phyloP scores from a whole-genome alignment of 2,888 invertebrate species.

The Mimachlamys varia region DNA sequence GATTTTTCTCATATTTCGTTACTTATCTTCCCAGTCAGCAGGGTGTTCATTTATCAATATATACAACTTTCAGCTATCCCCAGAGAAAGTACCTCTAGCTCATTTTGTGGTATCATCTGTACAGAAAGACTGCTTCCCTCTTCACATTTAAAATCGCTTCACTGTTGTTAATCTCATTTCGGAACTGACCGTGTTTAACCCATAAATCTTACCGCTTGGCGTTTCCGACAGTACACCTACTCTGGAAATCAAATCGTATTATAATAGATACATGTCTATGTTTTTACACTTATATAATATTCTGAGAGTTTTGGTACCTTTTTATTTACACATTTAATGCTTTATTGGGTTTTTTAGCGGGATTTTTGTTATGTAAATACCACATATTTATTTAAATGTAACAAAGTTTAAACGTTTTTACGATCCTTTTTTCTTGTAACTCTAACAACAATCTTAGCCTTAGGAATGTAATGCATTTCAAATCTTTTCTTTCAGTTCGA shows the following conservation, averaged over 20 bases:
- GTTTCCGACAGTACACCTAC: not conserved
- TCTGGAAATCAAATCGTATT: not conserved
- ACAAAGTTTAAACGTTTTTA: too few species aligned
- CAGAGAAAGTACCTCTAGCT: not conserved
- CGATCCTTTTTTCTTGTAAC: too few species aligned
- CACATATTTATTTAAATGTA: too few species aligned
- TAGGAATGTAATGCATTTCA: too few species aligned
- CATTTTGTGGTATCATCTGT: not conserved
- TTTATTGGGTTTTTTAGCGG: not conserved
- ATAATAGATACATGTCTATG: not conserved
- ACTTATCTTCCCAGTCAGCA: conserved; percentile 21
- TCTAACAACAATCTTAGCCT: too few species aligned
- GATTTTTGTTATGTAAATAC: too few species aligned
- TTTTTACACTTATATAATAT: not conserved
- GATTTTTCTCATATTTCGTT: conserved; percentile 15
- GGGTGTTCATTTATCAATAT: conserved; percentile 31
- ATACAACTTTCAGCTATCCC: conserved; percentile 6
- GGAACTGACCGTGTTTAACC: conserved; percentile 13
- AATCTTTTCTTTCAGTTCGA: too few species aligned
- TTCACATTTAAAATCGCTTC: conserved; percentile 26
- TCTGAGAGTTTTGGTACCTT: not conserved
- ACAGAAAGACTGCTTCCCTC: not conserved
- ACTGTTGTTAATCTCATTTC: conserved; percentile 10
- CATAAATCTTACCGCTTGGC: not conserved
- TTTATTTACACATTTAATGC: not conserved